Percentiles rank a stretch among this genome's conserved stretches.
These are phyloP conservation scores for Epirrhoe tristata DNA, from an alignment of 2,888 invertebrate species.

Conservation along the genomic window DNA sequence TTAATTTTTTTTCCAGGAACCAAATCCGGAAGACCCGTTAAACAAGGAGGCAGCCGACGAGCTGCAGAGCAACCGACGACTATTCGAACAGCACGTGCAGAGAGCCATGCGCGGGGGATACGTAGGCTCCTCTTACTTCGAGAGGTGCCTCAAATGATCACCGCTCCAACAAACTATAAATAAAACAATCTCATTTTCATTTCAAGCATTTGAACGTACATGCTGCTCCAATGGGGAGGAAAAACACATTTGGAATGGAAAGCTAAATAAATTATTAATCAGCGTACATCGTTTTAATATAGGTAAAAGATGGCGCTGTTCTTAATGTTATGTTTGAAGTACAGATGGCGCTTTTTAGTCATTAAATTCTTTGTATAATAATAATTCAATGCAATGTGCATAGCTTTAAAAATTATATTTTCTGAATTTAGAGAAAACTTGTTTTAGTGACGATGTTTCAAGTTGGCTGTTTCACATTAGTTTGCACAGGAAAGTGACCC, in stretches of 20 bases:
- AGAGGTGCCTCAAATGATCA: conserved; percentile 96
- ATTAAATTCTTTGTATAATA: conserved; percentile 7
- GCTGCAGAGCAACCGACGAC: conserved; percentile 95
- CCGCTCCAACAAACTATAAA: conserved; percentile 72
- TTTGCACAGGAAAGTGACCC: conserved; percentile 38
- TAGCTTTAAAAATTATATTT: conserved; percentile 21
- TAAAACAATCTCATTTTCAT: conserved; percentile 78
- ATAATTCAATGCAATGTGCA: background rate
- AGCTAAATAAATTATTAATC: conserved; percentile 39
- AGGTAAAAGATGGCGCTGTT: conserved; percentile 33
- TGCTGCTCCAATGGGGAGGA: conserved; percentile 24
- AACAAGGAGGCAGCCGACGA: conserved; percentile 99
- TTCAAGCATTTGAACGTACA: conserved; percentile 53
- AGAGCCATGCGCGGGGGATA: conserved; percentile 98
- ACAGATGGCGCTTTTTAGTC: conserved; percentile 33
- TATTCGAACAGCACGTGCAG: conserved; percentile 98
- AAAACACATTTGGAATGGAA: conserved; percentile 30
- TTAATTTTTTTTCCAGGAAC: conserved; percentile 91
- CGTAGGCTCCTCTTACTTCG: conserved; percentile 97
- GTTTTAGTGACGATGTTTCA: conserved; percentile 17
- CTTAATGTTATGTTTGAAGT: conserved; percentile 12
- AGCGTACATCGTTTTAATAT: conserved; percentile 31
- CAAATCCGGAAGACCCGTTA: conserved; percentile 98
- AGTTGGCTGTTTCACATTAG: conserved; percentile 1
- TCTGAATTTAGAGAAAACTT: conserved; percentile 12